Conservation (phyloP, 1,140 invertebrate genomes). For the Calliopsis andreniformis region DNA sequence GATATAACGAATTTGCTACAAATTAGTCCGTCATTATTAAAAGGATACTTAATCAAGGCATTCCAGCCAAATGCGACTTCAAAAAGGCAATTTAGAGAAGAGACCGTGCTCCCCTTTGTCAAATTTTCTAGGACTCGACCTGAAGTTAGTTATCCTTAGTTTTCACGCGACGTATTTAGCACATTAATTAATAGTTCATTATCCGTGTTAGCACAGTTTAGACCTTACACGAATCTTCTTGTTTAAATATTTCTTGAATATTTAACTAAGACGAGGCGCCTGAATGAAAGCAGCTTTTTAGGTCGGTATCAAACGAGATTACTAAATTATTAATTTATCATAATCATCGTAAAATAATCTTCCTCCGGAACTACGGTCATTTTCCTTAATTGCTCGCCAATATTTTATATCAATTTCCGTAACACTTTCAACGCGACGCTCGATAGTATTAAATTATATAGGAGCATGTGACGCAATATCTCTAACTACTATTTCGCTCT, state of each 20-base stretch:
- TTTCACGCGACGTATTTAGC: background rate
- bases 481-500: slow-evolving; percentile 2
- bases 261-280: background rate
- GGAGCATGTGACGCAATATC: background rate
- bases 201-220: background rate
- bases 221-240: background rate
- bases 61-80: background rate
- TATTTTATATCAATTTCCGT: background rate
- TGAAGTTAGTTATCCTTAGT: slow-evolving; percentile 7
- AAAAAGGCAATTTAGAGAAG: background rate
- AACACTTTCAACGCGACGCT: too few species aligned
- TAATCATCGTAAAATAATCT: background rate
- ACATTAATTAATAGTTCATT: slow-evolving; percentile 7
- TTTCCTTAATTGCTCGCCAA: background rate
- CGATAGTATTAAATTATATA: background rate
- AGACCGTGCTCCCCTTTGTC: background rate
- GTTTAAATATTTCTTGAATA: background rate
- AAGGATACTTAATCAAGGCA: slow-evolving; percentile 18
- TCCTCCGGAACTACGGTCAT: background rate
- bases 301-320: too few species aligned
- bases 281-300: background rate
- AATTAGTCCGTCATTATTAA: slow-evolving; percentile 18
- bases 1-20: too few species aligned
- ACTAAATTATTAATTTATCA: background rate
- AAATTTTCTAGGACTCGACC: too few species aligned